Conservation (phyloP, 2,113 vertebrate species). For the Anseranas semipalmata region DNA sequence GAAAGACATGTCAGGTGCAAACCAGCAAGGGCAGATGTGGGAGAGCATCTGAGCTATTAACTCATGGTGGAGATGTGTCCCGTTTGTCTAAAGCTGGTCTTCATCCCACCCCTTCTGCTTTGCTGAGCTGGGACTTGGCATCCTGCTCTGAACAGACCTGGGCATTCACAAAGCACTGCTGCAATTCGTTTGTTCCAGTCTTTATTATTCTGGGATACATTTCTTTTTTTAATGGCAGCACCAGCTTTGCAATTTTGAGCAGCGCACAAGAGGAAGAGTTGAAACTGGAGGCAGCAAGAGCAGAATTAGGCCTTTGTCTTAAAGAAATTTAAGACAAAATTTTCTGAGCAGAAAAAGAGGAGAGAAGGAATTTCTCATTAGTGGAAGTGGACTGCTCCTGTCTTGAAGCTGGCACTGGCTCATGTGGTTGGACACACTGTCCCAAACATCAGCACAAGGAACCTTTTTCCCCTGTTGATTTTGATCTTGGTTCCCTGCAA, state of each 20-base stretch:
- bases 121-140: not conserved
- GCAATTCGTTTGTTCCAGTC: not conserved
- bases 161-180: not conserved
- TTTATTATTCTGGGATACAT: not conserved
- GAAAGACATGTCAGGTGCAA: not conserved
- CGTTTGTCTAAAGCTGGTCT: not conserved
- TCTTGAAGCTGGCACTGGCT: conserved; percentile 4
- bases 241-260: not conserved
- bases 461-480: not conserved
- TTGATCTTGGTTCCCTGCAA: not conserved
- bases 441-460: not conserved
- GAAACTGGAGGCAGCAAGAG: not conserved
- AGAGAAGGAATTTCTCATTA: conserved; percentile 23
- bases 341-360: not conserved
- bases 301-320: conserved; percentile 43
- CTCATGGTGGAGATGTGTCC: not conserved
- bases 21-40: not conserved
- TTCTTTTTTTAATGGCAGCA: not conserved
- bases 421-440: not conserved
- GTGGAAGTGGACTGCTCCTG: not conserved
- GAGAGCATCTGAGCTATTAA: not conserved
- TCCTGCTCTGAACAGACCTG: not conserved
- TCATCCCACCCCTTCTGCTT: not conserved
- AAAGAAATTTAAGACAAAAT: conserved; percentile 30
- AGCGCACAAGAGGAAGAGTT: not conserved